These are phyloP conservation scores for Thecophora atra DNA, from an alignment of 2,888 invertebrate genomes.

Conservation along the genomic window DNA sequence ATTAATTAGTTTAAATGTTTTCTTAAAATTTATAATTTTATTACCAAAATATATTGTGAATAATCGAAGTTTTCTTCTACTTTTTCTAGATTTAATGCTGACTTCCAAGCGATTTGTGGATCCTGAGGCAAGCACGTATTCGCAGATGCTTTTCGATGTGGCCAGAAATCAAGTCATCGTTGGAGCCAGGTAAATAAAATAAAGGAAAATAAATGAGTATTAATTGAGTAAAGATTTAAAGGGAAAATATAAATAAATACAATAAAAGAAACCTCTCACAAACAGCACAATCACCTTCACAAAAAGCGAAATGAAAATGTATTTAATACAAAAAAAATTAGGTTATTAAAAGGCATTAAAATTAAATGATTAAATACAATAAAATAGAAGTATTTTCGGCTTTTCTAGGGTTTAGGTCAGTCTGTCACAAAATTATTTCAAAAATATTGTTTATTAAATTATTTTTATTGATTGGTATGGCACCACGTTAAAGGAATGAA, in stretches of 20 bases:
- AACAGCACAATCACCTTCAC: background rate
- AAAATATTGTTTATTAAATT: too few species aligned
- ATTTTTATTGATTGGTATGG: too few species aligned
- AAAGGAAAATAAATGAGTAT: background rate
- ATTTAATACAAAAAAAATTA: background rate
- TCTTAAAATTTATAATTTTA: too few species aligned
- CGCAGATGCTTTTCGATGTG: constrained; percentile 87
- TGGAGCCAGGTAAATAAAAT: constrained; percentile 80
- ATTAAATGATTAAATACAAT: background rate
- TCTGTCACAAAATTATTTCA: too few species aligned
- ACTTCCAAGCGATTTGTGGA: constrained; percentile 76
- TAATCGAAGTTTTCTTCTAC: too few species aligned
- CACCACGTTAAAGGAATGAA: too few species aligned
- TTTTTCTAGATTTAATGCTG: constrained; percentile 79
- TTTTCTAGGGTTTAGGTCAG: too few species aligned
- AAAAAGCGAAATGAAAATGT: background rate
- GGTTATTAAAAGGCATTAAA: background rate
- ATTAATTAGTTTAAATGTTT: too few species aligned
- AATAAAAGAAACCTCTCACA: background rate
- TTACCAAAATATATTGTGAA: too few species aligned
- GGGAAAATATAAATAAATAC: background rate
- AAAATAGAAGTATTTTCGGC: too few species aligned
- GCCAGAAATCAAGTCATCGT: constrained; percentile 87
- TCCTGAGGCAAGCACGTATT: constrained; percentile 79
- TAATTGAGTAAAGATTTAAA: background rate